Evolutionary conservation across 2,888 invertebrate species (phyloP).

Genomic region (Tenthredo livida): DNA sequence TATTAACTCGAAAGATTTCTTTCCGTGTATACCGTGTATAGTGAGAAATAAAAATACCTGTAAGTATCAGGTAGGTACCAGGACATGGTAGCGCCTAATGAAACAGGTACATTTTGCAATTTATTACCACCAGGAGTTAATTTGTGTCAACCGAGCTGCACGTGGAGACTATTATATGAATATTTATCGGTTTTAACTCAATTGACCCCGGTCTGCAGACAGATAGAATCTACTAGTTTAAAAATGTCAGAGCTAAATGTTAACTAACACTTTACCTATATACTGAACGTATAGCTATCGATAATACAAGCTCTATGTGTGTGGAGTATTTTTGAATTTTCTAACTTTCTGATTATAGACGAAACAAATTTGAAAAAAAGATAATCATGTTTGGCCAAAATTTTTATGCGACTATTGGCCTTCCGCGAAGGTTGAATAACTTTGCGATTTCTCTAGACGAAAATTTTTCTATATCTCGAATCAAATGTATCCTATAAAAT

Average conservation of each 20-base stretch:
- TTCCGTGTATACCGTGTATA: neutral
- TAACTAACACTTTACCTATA: neutral
- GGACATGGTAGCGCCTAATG: slow-evolving; percentile 24
- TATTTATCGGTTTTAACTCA: slow-evolving; percentile 43
- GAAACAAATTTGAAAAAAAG: neutral
- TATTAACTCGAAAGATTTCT: neutral
- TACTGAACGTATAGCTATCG: neutral
- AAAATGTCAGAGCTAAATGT: neutral
- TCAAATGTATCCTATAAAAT: neutral
- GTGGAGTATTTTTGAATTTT: neutral
- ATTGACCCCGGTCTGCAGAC: neutral
- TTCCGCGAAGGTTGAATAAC: neutral
- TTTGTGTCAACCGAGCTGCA: slow-evolving; percentile 36
- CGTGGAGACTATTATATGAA: slow-evolving; percentile 43
- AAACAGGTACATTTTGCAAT: slow-evolving; percentile 31
- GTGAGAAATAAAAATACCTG: neutral
- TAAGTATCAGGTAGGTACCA: neutral
- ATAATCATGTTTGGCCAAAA: neutral
- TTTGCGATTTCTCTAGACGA: neutral
- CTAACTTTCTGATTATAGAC: neutral
- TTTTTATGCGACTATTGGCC: neutral
- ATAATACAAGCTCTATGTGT: neutral
- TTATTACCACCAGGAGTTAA: slow-evolving; percentile 39
- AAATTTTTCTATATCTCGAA: neutral
- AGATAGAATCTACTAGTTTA: slow-evolving; percentile 29